A percentile compares a stretch with the other conserved stretches of the same genome.
Evolutionary conservation across 2,113 vertebrate genomes (phyloP).

Genomic region (Myrmecophaga tridactyla): DNA sequence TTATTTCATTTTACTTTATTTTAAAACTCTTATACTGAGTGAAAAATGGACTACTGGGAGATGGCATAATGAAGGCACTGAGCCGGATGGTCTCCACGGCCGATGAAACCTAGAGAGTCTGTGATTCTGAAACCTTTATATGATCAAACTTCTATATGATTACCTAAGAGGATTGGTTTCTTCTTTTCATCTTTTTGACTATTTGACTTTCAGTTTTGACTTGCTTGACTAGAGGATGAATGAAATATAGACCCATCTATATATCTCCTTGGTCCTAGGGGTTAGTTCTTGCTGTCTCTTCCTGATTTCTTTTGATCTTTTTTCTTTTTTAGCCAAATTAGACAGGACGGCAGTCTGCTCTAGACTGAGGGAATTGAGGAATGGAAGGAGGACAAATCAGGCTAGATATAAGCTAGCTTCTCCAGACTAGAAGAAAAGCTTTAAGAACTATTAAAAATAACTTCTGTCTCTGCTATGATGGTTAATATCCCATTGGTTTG

Average conservation of each 20-base stretch:
- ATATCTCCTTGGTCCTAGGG: background rate
- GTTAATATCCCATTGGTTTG: too few species aligned
- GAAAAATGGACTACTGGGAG: background rate
- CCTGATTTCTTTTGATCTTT: background rate
- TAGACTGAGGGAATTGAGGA: background rate
- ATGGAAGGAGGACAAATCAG: background rate
- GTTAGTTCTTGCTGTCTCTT: background rate
- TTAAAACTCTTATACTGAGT: background rate
- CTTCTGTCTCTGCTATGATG: background rate
- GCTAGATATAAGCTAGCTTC: background rate
- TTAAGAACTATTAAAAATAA: background rate
- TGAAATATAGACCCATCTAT: background rate
- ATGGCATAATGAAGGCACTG: background rate
- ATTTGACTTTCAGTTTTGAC: background rate
- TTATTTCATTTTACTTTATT: background rate
- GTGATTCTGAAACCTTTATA: accelerated
- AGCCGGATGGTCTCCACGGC: background rate
- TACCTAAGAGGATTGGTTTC: background rate
- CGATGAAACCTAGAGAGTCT: background rate
- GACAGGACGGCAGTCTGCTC: accelerated
- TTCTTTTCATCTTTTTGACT: background rate
- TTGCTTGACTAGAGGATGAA: background rate
- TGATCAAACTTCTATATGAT: background rate
- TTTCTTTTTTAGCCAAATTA: background rate
- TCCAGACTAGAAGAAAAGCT: background rate